Base-by-base conservation (phyloP, 1,140 invertebrate genomes). In the Coptotermes formosanus region DNA sequence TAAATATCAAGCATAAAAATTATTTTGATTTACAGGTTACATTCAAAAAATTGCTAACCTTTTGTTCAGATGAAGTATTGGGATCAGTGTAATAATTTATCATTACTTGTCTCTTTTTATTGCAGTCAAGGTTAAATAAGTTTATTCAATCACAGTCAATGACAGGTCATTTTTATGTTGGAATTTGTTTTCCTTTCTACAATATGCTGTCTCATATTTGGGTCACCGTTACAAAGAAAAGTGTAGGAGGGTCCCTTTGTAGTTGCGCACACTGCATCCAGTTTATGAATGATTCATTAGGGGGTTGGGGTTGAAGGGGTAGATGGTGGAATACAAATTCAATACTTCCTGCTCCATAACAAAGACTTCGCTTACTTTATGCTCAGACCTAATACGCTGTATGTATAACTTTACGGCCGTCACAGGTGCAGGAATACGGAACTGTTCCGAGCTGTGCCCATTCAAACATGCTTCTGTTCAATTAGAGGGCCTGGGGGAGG, bases 281-380 rank as follows among this genome's bases (percentile, higher is more conserved):
- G 8, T 75, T 30, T 75, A 75, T 75, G 64, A 75, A 75, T 75
- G 64, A 75, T 75, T 75, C 64, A 75, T 75, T 75, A 75, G 64
- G 64, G 64, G 64, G n/a, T 30, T 75, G 25, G 64, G 25, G 64
- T 30, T 12, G n/a, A 7, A n/a, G 64, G 59, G 64, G 64, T 75
- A n/a, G 64, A 75, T 30, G n/a, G 64, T 75, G n/a, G 64, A 75
- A 75, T 75, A 75, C n/a, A 75, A 75, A 75, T 75, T 75, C 64
- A 75, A 75, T 75, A 75, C 64, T 75, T 75, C 64, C 64, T 75
- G n/a, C 64, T 8, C 64, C 30, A 14, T 16, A n/a, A 75, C 64
- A 75, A 75, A 75, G 25, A 6, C 25, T n/a, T 75, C 16, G n/a
- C 64, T 30, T 75, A 30, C n/a, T 30, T 75, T 75, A 30, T 30